Evolutionary conservation across 2,797 vertebrate genomes (phyloP), one percentile per base, ranked within the genome.

Genomic region (Balearica regulorum): DNA sequence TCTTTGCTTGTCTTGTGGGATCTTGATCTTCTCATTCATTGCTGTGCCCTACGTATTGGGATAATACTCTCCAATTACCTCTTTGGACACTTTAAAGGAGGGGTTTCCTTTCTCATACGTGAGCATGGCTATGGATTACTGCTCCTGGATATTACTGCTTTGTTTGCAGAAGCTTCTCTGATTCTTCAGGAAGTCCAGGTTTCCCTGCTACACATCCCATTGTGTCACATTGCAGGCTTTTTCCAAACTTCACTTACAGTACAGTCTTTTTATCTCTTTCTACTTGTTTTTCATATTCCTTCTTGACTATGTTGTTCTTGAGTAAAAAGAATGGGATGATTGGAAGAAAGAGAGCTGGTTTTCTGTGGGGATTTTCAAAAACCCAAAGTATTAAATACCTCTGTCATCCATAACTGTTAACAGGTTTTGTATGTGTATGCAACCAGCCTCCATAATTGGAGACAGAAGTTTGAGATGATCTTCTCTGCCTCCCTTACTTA

Each of bases 181-280:
- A 72, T 86, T 83, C 77, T 94, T 81, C 87, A 81, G 91, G 89
- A 96, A 94, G 89, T 93, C 35, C 46, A 69, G 46, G 73, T 86
- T 94, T 92, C 89, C 77, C 83, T 78, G 54, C 62, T 84, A 31
- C 35, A 79, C 51, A 75, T 80, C 54, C 25, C 22, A 21, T 53
- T 87, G 61, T 90, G 57, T 78, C 72, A n/a, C 2, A 0, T 11
- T 46, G 35, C 13, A 76, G 49, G 3, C 24, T 62, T 78, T 70
- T 87, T 78, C 33, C 13, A 22, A 72, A 21, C 14, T 26, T 81
- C 12, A 13, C 3, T 5, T 80, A 20, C 6, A 41, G 29, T 11
- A 13, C 10, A 16, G 43, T 61, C n/a, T 75, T 78, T 82, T 78
- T 28, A n/a, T 35, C 18, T 54, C 20, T 70, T 73, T 65, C 22